These are phyloP conservation scores for Drosophila pandora DNA, from an alignment of 1,140 invertebrate genomes.

Conservation along the genomic window DNA sequence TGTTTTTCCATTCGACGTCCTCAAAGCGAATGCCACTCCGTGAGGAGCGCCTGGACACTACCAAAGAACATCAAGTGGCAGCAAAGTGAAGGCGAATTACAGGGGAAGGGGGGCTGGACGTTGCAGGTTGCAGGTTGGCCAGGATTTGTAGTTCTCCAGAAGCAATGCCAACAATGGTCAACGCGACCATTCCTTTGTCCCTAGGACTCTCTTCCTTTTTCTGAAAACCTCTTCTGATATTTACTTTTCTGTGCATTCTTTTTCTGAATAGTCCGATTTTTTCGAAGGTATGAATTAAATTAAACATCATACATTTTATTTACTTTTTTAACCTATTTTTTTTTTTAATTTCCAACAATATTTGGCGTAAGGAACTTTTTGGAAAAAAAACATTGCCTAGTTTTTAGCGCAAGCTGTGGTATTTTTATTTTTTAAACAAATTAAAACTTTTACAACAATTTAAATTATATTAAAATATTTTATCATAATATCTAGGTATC, in stretches of 20 bases:
- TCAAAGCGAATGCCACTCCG: conserved; percentile 1
- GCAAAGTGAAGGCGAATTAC: background rate
- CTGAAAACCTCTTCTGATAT: background rate
- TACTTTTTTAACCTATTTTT: background rate
- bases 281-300: too few relatives aligned
- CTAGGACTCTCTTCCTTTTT: background rate
- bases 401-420: too few relatives aligned
- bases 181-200: background rate
- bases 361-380: too few relatives aligned
- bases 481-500: too few relatives aligned
- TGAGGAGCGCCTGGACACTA: background rate
- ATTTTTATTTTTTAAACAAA: too few relatives aligned
- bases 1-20: background rate
- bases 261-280: background rate
- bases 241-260: background rate
- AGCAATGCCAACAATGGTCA: background rate
- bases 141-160: background rate
- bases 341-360: too few relatives aligned
- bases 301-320: background rate
- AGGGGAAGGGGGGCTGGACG: background rate
- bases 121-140: background rate
- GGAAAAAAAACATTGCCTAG: too few relatives aligned
- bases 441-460: too few relatives aligned
- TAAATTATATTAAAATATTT: too few relatives aligned
- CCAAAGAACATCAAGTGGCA: background rate